Evolutionary conservation across 2,797 vertebrate genomes (phyloP).

Genomic region (Podarcis lilfordi): DNA sequence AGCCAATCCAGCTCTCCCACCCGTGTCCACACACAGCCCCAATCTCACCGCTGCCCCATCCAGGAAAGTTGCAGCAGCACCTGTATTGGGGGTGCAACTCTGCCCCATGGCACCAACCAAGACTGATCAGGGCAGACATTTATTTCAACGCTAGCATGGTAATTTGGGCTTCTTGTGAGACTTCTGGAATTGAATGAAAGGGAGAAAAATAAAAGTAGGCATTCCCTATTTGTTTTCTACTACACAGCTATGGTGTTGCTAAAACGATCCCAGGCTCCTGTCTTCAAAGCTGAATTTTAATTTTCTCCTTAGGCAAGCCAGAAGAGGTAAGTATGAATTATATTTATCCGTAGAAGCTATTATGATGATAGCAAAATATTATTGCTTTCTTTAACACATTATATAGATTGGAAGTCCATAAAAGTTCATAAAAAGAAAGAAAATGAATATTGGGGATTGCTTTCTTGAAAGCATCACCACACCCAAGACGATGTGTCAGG

Average conservation of each 20-base stretch:
- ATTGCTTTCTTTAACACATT: rapidly evolving
- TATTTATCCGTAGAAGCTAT: background rate
- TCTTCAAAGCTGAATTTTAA: constrained; percentile 92
- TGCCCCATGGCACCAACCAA: too few relatives aligned
- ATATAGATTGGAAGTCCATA: background rate
- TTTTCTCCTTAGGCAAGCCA: constrained; percentile 86
- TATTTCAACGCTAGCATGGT: background rate
- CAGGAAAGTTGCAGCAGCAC: too few relatives aligned
- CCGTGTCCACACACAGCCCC: too few relatives aligned
- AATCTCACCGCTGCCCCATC: too few relatives aligned
- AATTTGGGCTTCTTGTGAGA: background rate
- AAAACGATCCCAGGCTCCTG: constrained; percentile 87
- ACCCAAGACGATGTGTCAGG: too few relatives aligned
- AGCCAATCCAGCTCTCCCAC: too few relatives aligned
- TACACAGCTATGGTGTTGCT: constrained; percentile 87
- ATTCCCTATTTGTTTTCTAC: constrained; percentile 40
- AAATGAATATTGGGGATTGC: background rate
- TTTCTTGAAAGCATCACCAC: background rate
- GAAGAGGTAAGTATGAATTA: constrained; percentile 79
- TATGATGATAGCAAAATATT: background rate
- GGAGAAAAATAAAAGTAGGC: background rate
- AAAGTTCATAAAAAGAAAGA: background rate
- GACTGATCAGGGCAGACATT: background rate
- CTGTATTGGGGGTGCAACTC: too few relatives aligned
- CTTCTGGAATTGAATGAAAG: background rate